phyloP scores from a whole-genome alignment of 2,113 vertebrate genomes.

The Ameiurus melas region DNA sequence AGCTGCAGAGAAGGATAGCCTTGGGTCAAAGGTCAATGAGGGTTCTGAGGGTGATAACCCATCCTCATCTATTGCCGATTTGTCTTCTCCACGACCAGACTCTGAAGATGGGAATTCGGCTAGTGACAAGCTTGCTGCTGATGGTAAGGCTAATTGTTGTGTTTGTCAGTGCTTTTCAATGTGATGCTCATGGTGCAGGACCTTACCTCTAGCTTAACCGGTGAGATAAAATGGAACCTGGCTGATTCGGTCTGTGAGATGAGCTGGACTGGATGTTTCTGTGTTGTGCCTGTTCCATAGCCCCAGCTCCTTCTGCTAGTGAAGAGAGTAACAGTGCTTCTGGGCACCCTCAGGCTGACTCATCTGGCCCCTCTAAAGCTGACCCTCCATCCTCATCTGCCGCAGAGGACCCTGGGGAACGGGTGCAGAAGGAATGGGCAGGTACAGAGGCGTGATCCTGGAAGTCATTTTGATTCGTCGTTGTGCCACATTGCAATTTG shows the following conservation, averaged over 20 bases:
- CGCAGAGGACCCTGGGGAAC: slow-evolving; percentile 49
- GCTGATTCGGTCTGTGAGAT: slow-evolving; percentile 1
- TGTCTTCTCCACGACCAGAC: slow-evolving; percentile 59
- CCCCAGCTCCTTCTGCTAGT: slow-evolving; percentile 44
- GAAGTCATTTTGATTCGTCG: not conserved
- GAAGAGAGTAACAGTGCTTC: slow-evolving; percentile 53
- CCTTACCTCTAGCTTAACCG: not conserved
- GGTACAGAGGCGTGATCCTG: slow-evolving; percentile 70
- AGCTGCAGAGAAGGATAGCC: slow-evolving; percentile 69
- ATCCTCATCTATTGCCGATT: slow-evolving; percentile 54
- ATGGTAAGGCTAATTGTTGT: slow-evolving; percentile 14
- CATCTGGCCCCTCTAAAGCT: slow-evolving; percentile 13
- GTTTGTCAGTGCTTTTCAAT: not conserved
- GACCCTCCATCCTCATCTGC: slow-evolving; percentile 25
- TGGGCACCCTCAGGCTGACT: slow-evolving; percentile 38
- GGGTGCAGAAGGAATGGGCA: slow-evolving; percentile 66
- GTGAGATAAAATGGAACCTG: slow-evolving; percentile 13
- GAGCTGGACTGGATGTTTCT: not conserved
- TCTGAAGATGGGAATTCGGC: not conserved
- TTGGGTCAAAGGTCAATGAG: slow-evolving; percentile 66
- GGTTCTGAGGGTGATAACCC: slow-evolving; percentile 65
- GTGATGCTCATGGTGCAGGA: not conserved
- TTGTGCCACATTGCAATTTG: not conserved
- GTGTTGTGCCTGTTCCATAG: slow-evolving; percentile 42
- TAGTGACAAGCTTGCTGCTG: slow-evolving; percentile 12